Conservation (phyloP, 2,113 vertebrate species). For the Toxostoma redivivum region DNA sequence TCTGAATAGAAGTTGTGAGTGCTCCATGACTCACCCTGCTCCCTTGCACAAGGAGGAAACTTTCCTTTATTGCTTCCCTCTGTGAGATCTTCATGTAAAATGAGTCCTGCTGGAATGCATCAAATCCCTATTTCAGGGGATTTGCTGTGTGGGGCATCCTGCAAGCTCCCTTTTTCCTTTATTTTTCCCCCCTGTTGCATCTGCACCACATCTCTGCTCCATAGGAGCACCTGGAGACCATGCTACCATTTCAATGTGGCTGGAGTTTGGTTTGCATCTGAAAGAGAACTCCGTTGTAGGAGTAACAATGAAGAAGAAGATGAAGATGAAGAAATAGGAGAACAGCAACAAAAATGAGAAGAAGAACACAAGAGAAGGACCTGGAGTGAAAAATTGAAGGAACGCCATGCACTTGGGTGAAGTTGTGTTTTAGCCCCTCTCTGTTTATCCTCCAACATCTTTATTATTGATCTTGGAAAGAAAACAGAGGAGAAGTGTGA, state of each 20-base stretch:
- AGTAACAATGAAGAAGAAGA: not conserved
- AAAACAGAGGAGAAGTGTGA: not conserved
- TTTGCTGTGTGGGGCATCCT: not conserved
- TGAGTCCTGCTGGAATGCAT: not conserved
- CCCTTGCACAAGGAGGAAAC: not conserved
- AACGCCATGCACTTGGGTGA: rapidly evolving
- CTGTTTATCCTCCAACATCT: not conserved
- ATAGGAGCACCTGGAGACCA: not conserved
- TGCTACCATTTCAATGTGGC: not conserved
- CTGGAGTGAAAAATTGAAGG: not conserved
- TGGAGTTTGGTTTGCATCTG: not conserved
- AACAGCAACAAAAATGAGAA: not conserved
- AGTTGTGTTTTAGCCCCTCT: not conserved
- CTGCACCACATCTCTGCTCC: not conserved
- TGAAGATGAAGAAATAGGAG: not conserved
- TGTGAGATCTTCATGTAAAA: not conserved
- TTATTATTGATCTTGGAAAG: not conserved
- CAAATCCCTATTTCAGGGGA: not conserved
- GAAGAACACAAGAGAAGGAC: not conserved
- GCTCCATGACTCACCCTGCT: not conserved
- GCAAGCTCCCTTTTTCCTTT: not conserved
- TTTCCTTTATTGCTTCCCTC: not conserved
- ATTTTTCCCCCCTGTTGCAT: rapidly evolving
- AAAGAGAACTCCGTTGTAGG: not conserved
- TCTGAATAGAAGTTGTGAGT: not conserved